Percentiles rank a stretch among this genome's conserved stretches.
phyloP scores from a whole-genome alignment of 2,797 vertebrate genomes.

The Tympanoctomys barrerae region DNA sequence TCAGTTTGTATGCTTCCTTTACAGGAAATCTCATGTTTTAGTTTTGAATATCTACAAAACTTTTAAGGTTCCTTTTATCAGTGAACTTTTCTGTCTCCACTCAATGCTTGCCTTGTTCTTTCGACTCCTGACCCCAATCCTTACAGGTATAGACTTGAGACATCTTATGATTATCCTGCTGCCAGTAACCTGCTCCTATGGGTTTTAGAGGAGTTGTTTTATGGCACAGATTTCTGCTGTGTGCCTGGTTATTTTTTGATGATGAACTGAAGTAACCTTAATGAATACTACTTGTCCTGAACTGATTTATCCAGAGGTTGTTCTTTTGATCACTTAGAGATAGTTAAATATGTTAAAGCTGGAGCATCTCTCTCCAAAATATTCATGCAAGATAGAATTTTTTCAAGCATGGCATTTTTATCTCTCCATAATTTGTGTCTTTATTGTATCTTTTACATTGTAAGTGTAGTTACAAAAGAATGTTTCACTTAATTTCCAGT shows the following conservation, averaged over 20 bases:
- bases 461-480: conserved; percentile 28
- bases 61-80: background rate
- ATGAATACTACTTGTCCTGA: background rate
- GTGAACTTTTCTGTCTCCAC: background rate
- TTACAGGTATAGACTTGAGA: background rate
- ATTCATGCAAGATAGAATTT: conserved; percentile 16
- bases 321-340: background rate
- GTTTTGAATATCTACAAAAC: background rate
- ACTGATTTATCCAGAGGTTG: background rate
- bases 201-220: background rate
- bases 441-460: background rate
- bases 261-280: background rate
- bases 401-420: conserved; percentile 3
- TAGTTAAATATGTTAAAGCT: conserved; percentile 1
- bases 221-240: background rate
- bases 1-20: background rate
- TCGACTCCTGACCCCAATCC: background rate
- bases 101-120: background rate
- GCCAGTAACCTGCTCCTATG: background rate
- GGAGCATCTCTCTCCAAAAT: background rate
- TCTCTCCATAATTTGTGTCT: background rate
- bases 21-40: background rate
- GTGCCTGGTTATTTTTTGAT: background rate
- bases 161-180: background rate
- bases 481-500: conserved; percentile 20